phyloP scores from a whole-genome alignment of 2,113 vertebrate genomes.

The Carlito syrichta region DNA sequence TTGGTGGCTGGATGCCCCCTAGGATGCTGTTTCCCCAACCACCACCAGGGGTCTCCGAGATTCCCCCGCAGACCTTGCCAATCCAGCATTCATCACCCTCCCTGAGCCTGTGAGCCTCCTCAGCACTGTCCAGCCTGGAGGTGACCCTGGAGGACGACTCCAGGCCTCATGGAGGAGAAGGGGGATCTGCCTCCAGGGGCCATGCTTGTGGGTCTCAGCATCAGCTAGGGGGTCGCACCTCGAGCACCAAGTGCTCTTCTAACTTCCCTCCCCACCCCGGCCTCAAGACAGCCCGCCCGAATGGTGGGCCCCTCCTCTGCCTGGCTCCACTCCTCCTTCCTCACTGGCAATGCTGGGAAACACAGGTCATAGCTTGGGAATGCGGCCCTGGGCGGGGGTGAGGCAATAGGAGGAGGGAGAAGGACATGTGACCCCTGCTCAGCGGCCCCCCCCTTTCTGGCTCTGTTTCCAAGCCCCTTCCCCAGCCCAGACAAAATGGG shows the following conservation, averaged over 20 bases:
- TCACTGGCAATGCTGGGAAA: slow-evolving; percentile 37
- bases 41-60: slow-evolving; percentile 58
- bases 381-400: not conserved
- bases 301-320: not conserved
- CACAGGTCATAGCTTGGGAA: slow-evolving; percentile 70
- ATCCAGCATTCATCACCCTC: not conserved
- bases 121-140: not conserved
- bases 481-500: not conserved
- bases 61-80: not conserved
- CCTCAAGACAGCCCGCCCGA: not conserved
- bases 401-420: not conserved
- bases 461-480: not conserved
- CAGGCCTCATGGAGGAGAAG: not conserved
- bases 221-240: not conserved
- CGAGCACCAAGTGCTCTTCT: not conserved
- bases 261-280: not conserved
- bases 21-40: not conserved
- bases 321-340: not conserved
- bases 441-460: not conserved
- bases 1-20: not conserved
- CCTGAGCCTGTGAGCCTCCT: not conserved
- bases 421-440: not conserved
- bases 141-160: slow-evolving; percentile 44
- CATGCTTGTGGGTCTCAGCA: not conserved
- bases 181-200: not conserved